These are phyloP conservation scores for Gymnocypris eckloni DNA, from an alignment of 2,797 vertebrate genomes.

Conservation along the genomic window DNA sequence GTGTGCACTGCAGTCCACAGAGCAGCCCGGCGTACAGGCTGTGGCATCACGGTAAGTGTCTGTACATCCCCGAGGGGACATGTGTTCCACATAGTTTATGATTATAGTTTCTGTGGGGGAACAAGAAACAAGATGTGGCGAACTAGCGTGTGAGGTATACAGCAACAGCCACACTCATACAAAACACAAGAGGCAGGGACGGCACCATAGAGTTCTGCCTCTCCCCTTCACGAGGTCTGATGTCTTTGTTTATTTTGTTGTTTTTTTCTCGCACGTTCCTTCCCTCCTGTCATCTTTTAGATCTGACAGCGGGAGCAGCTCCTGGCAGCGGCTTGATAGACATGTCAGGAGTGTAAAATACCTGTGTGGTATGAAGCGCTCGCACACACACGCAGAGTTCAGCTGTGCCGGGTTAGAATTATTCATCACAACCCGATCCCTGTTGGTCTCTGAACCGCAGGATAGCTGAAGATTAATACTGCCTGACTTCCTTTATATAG, in stretches of 20 bases:
- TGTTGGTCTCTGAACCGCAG: conserved; percentile 44
- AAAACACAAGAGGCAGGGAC: conserved; percentile 36
- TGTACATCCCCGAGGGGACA: conserved; percentile 41
- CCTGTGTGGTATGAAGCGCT: conserved; percentile 41
- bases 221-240: conserved; percentile 40
- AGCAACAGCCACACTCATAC: background rate
- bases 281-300: conserved; percentile 62
- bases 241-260: conserved; percentile 46
- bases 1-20: conserved; percentile 19
- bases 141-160: conserved; percentile 17
- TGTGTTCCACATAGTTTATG: conserved; percentile 47
- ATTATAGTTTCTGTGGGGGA: conserved; percentile 35
- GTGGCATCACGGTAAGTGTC: background rate
- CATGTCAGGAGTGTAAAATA: conserved; percentile 57
- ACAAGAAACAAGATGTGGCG: conserved; percentile 12
- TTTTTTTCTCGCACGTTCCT: conserved; percentile 59
- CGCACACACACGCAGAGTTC: conserved; percentile 38
- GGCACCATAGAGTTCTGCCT: conserved; percentile 27
- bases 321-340: conserved; percentile 59
- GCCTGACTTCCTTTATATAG: conserved; percentile 31
- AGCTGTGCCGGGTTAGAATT: conserved; percentile 45
- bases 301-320: conserved; percentile 60
- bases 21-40: background rate
- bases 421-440: conserved; percentile 53
- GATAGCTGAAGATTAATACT: conserved; percentile 37